Evolutionary conservation across 2,797 vertebrate species (phyloP), one percentile per base, ranked within the genome.

Genomic region (Tragelaphus eurycerus): DNA sequence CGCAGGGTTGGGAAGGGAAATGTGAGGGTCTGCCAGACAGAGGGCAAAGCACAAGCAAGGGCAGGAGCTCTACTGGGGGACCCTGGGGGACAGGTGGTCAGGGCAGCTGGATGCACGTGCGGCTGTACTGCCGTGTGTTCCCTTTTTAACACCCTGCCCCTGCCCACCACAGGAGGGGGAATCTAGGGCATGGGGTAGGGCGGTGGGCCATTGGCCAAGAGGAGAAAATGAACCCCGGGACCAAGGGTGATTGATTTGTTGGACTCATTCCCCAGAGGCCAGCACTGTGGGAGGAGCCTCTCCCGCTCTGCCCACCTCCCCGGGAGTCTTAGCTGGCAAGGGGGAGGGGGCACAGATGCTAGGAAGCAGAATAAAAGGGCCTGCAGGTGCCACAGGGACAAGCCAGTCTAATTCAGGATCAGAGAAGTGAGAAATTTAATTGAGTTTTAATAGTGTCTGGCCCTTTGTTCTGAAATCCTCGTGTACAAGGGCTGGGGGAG

Each of bases 401-500:
- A 85, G 34, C 59, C 87, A 92, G 94, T 89, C 98, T 98, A 98
- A 98, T 97, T 98, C 97, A 97, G 94, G 96, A 98, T 94, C 93
- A 31, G 62, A 96, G 90, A 95, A 93, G 93, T 90, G 89, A 97
- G 76, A 95, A 57, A 89, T 90, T 97, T 98, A 98, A 98, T 98
- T 97, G 98, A 90, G 90, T 98, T 97, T 97, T 98, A 98, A 98
- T 98, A 97, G 88, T 25, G 0, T 97, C 96, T 98, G 97, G 93
- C 85, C 93, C 78, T 98, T 96, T 97, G 97, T 97, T 98, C 98
- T 96, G 91, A 97, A 98, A 94, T 86, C 67, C 64, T 94, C 19
- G 1, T 29, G 52, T 71, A 6, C 3, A 0, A 52, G 59, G 48
- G 31, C 43, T 92, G 52, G 90, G 79, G 55, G 52, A 92, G 82